A percentile compares a stretch with the other conserved stretches of the same genome.
phyloP scores from a whole-genome alignment of 1,140 invertebrate genomes.

The Drosophila pallidifrons region DNA sequence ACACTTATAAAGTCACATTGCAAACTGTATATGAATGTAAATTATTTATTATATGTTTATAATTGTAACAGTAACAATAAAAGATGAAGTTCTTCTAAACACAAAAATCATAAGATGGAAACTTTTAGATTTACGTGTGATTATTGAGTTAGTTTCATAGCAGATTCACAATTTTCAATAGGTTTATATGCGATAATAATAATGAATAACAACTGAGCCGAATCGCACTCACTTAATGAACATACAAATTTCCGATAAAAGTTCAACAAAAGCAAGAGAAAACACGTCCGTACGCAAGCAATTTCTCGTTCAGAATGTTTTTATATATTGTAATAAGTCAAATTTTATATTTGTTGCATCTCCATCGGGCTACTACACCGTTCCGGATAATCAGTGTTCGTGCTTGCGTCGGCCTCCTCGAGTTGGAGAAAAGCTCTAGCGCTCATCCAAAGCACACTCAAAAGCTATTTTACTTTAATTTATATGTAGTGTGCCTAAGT shows the following conservation, averaged over 20 bases:
- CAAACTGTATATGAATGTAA: slow-evolving; percentile 15
- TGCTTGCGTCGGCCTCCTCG: slow-evolving; percentile 10
- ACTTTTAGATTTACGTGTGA: too few species aligned
- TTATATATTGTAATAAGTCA: slow-evolving; percentile 53
- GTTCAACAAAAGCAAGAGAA: slow-evolving; percentile 58
- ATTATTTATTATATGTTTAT: too few species aligned
- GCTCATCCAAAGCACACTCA: slow-evolving; percentile 51
- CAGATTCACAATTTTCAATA: slow-evolving; percentile 12
- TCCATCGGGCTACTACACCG: slow-evolving; percentile 14
- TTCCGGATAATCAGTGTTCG: slow-evolving; percentile 56
- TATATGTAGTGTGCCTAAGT: too few species aligned
- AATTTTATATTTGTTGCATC: slow-evolving; percentile 77
- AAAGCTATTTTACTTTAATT: slow-evolving; percentile 15
- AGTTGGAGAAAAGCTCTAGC: slow-evolving; percentile 62
- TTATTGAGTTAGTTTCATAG: slow-evolving; percentile 1
- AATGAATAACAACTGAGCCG: not conserved
- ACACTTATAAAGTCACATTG: slow-evolving; percentile 77
- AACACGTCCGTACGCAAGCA: slow-evolving; percentile 65
- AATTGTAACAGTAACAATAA: too few species aligned
- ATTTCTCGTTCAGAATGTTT: slow-evolving; percentile 76
- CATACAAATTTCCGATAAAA: slow-evolving; percentile 69
- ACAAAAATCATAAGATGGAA: too few species aligned
- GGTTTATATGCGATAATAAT: not conserved
- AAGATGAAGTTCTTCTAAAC: too few species aligned
- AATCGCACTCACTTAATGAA: slow-evolving; percentile 40